phyloP scores from a whole-genome alignment of 2,797 vertebrate genomes.

The Helostoma temminkii region DNA sequence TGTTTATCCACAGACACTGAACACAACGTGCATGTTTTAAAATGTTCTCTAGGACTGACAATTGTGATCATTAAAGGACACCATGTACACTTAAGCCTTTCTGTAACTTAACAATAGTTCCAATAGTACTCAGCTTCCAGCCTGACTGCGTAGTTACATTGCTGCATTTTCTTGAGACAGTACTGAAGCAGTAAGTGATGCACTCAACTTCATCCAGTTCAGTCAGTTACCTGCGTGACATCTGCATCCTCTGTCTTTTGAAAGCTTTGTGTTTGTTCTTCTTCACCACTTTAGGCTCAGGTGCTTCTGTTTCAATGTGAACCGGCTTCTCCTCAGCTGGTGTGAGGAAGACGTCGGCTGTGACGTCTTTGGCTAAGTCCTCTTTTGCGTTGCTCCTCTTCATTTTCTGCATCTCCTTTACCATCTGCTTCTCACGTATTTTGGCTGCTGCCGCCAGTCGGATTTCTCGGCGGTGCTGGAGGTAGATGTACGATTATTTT shows the following conservation, averaged over 20 bases:
- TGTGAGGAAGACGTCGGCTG: constrained; percentile 89
- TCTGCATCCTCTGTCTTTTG: constrained; percentile 88
- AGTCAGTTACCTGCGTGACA: constrained; percentile 63
- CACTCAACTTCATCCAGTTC: constrained; percentile 19
- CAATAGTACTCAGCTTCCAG: not conserved
- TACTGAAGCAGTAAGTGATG: not conserved
- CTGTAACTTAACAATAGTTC: not conserved
- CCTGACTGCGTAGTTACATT: not conserved
- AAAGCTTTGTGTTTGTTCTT: constrained; percentile 88
- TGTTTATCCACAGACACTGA: not conserved
- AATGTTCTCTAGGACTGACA: not conserved
- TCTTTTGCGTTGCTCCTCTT: constrained; percentile 84
- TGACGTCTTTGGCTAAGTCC: constrained; percentile 85
- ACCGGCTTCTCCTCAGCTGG: constrained; percentile 87
- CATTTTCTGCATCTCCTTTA: constrained; percentile 90
- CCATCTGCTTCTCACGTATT: constrained; percentile 90
- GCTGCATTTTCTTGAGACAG: constrained; percentile 1
- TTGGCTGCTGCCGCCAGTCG: constrained; percentile 89
- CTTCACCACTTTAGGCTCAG: constrained; percentile 80
- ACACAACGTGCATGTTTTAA: not conserved
- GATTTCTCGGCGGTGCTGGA: constrained; percentile 88
- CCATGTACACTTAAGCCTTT: not conserved
- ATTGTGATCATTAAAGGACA: not conserved
- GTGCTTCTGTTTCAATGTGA: constrained; percentile 85
- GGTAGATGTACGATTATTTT: not conserved